Conservation (phyloP, 2,888 invertebrate genomes). For the Rhamnusium bicolor region DNA sequence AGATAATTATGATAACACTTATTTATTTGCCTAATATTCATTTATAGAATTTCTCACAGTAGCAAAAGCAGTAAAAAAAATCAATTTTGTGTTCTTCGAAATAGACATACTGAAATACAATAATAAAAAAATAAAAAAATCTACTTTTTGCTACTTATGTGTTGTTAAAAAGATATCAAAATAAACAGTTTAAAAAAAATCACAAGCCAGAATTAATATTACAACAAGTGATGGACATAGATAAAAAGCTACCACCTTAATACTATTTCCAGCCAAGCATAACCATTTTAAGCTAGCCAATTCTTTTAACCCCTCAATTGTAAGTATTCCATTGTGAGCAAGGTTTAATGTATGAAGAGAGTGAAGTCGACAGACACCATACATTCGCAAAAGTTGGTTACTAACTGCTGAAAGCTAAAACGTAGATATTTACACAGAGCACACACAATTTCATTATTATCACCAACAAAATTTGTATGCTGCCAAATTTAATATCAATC, state of each 20-base stretch:
- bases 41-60: too few species aligned
- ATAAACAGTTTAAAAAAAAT: slow-evolving; percentile 21
- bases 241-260: slow-evolving; percentile 76
- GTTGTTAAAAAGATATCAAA: not conserved
- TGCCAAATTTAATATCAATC: too few species aligned
- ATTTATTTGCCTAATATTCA: too few species aligned
- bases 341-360: slow-evolving; percentile 87
- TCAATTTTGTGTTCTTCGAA: too few species aligned
- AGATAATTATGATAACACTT: too few species aligned
- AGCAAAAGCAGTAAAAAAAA: too few species aligned
- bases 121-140: not conserved
- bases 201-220: not conserved
- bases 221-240: slow-evolving; percentile 17
- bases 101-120: too few species aligned
- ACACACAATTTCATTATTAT: not conserved
- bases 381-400: slow-evolving; percentile 91
- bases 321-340: slow-evolving; percentile 89
- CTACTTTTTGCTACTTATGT: too few species aligned
- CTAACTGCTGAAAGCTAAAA: slow-evolving; percentile 87
- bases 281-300: slow-evolving; percentile 85
- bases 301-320: slow-evolving; percentile 92
- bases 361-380: slow-evolving; percentile 86
- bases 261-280: slow-evolving; percentile 90
- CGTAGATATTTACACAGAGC: slow-evolving; percentile 44
- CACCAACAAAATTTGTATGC: too few species aligned